Evolutionary conservation across 2,888 invertebrate genomes (phyloP), one percentile per base, ranked within the genome.

Genomic region (Sesia apiformis): DNA sequence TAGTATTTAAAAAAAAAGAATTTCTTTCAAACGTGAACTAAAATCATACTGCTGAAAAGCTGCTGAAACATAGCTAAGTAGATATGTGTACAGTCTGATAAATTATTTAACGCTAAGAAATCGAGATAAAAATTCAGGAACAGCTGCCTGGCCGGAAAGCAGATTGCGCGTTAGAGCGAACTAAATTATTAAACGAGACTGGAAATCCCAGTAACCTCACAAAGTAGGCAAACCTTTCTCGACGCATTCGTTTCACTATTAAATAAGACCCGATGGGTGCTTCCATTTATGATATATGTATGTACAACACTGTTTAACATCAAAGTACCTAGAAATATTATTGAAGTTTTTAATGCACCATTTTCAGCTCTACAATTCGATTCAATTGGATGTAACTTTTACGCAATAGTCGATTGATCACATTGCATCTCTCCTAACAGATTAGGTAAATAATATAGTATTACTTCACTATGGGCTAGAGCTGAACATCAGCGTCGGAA

Each of bases 181-280:
- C 75, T 82, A 72, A 78, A 82, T 78, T 83, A 82, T 82, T 81
- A 75, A 81, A 70, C 58, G 64, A 59, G 64, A 68, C 62, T 62
- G 62, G 63, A 71, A 76, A 72, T 78, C 72, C 64, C 66, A 56
- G 72, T 67, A 69, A 75, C 42, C 70, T 64, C 72, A 69, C 72
- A 70, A 69, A 70, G 68, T 68, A 65, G 62, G 65, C 60, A 7
- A 5, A 59, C 60, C 58, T 62, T 63, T 61, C 67, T 53, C 63
- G 69, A 65, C 67, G 60, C 23, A 23, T 69, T 70, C 60, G 70
- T 72, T 68, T 67, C 69, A 59, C 72, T 67, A 70, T 71, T 67
- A 64, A 72, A 71, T 64, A 67, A 42, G 7, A 42, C 42, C 42
- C 5, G 3, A 5, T 42, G 7, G 42, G 7, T 42, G 7, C 42